Evolutionary conservation across 2,797 vertebrate species (phyloP), one percentile per base, ranked within the genome.

Genomic region (Sparus aurata): DNA sequence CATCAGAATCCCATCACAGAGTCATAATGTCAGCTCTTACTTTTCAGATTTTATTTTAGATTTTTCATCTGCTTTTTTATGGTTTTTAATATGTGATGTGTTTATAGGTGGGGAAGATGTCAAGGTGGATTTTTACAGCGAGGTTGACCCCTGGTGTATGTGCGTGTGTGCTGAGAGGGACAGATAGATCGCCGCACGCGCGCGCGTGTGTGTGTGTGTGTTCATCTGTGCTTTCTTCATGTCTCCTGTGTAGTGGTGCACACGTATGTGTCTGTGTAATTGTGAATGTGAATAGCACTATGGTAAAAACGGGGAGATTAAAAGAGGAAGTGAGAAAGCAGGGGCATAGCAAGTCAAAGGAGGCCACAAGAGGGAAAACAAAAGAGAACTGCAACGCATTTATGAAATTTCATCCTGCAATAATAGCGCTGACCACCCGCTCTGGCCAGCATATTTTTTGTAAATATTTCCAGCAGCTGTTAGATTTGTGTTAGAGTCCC

Each of bases 61-160:
- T 76, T 85, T 87, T 92, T 89, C 87, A 91, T 91, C 84, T 73
- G 68, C 60, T 73, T 82, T 73, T 91, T 88, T 88, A 87, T 76
- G 50, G 79, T 83, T 87, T 90, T 76, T 86, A 84, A 85, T 91
- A 87, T 80, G 53, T 82, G 77, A 69, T 83, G 38, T 84, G 25
- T 89, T 93, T 91, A 91, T 85, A 22, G 63, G 75, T 77, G 41
- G 63, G 30, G 81, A 61, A 54, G 79, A 87, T 84, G 82, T 89
- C 86, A 90, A 92, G 91, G 88, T 86, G 87, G 65, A 18, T 64
- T 90, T 93, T 92, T 89, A 92, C 61, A 17, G 65, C 63, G 18
- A 41, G 54, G 54, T 20, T 91, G 89, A 91, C 89, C 89, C 66
- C 68, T 53, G 12, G 45, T 46, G 45, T 16, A 6, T 46, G 45